A percentile compares a stretch with the other conserved stretches of the same genome.
Evolutionary conservation across 2,888 invertebrate species (phyloP).

Genomic region (Mechanitis messenoides): DNA sequence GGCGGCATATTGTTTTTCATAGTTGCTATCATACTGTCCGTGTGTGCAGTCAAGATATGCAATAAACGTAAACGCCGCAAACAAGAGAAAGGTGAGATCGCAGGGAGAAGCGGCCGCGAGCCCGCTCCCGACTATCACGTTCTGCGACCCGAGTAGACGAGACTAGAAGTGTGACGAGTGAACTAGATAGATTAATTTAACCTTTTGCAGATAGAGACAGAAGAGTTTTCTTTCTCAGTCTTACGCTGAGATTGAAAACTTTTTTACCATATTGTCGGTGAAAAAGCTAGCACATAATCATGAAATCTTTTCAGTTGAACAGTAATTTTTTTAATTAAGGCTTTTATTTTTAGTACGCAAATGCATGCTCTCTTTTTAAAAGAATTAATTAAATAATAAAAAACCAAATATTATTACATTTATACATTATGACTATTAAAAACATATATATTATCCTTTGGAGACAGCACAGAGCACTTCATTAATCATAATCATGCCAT

Average conservation of each 20-base stretch:
- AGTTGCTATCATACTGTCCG: conserved; percentile 96
- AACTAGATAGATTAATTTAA: conserved; percentile 4
- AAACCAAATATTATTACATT: no score
- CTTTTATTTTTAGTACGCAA: not conserved
- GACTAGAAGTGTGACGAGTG: conserved; percentile 7
- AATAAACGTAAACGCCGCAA: conserved; percentile 97
- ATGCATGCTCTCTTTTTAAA: not conserved
- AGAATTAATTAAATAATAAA: no score
- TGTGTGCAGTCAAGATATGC: conserved; percentile 98
- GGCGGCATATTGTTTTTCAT: conserved; percentile 98
- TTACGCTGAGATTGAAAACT: conserved; percentile 10
- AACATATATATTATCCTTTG: no score
- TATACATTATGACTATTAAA: no score
- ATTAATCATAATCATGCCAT: no score
- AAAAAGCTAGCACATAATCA: conserved; percentile 37
- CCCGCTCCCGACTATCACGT: conserved; percentile 41
- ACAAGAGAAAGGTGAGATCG: conserved; percentile 96
- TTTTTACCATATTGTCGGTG: conserved; percentile 58
- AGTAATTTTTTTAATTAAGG: not conserved
- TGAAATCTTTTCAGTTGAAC: conserved; percentile 22
- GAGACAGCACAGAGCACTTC: no score
- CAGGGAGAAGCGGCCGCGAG: conserved; percentile 46
- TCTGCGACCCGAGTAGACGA: conserved; percentile 17
- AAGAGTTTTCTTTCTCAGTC: conserved; percentile 14
- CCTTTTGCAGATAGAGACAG: conserved; percentile 11